phyloP scores from a whole-genome alignment of 2,797 vertebrate genomes.

The Gymnothorax reevesii region DNA sequence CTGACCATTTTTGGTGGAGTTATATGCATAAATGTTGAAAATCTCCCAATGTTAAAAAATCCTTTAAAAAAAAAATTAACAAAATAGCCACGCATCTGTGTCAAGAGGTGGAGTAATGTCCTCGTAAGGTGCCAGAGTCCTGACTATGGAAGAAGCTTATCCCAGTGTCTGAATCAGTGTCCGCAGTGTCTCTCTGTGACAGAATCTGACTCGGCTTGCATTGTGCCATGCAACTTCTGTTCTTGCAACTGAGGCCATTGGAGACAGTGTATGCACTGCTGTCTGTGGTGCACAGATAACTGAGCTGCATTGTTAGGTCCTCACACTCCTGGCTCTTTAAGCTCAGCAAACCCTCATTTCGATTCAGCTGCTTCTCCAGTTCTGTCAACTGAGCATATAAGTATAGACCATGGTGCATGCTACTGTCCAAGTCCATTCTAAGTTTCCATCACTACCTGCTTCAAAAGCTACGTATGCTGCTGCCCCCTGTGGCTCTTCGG shows the following conservation, averaged over 20 bases:
- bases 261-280: slow-evolving; percentile 51
- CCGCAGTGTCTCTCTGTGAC: slow-evolving; percentile 76
- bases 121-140: slow-evolving; percentile 84
- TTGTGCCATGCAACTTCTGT: slow-evolving; percentile 54
- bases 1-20: too few relatives aligned
- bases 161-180: slow-evolving; percentile 97
- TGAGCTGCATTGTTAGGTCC: slow-evolving; percentile 81
- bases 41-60: too few relatives aligned
- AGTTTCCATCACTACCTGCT: slow-evolving; percentile 53
- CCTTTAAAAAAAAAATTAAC: too few relatives aligned
- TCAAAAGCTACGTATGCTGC: slow-evolving; percentile 51
- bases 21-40: too few relatives aligned
- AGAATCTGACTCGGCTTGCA: slow-evolving; percentile 69
- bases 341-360: slow-evolving; percentile 73
- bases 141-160: slow-evolving; percentile 98
- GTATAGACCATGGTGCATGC: slow-evolving; percentile 79
- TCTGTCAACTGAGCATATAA: slow-evolving; percentile 78
- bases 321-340: slow-evolving; percentile 87
- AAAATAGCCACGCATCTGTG: slow-evolving; percentile 64
- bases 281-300: slow-evolving; percentile 69
- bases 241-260: slow-evolving; percentile 55
- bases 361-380: slow-evolving; percentile 82
- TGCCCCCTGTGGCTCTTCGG: slow-evolving; percentile 51
- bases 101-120: slow-evolving; percentile 71
- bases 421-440: slow-evolving; percentile 76